phyloP scores from a whole-genome alignment of 2,113 vertebrate genomes.

The Pogonocichla stellata region DNA sequence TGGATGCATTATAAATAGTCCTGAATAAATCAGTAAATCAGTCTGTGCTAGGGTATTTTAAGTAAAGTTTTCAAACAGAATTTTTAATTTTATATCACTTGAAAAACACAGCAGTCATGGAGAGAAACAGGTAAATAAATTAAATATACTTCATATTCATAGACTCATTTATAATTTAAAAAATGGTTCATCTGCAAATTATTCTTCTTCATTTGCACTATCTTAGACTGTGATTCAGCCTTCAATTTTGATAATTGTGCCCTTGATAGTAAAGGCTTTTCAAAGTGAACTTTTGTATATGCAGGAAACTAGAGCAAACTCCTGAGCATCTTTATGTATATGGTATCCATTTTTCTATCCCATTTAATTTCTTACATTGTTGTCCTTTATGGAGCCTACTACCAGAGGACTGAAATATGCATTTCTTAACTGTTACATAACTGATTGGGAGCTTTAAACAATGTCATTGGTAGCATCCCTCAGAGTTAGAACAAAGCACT shows the following conservation, averaged over 20 bases:
- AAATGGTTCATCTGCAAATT: constrained; percentile 10
- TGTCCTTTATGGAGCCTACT: not conserved
- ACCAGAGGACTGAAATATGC: not conserved
- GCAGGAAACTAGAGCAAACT: not conserved
- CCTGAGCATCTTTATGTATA: not conserved
- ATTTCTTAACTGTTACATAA: not conserved
- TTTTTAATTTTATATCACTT: constrained; percentile 46
- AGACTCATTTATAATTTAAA: constrained; percentile 37
- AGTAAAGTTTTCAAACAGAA: constrained; percentile 58
- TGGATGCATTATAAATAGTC: not conserved
- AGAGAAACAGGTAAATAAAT: constrained; percentile 61
- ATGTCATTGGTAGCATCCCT: not conserved
- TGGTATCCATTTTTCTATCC: not conserved
- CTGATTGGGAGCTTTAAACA: not conserved
- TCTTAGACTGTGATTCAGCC: not conserved
- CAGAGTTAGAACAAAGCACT: constrained; percentile 5
- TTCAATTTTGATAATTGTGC: not conserved
- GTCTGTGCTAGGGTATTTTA: not conserved
- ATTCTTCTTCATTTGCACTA: not conserved
- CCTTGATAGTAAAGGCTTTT: not conserved
- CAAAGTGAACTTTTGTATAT: not conserved
- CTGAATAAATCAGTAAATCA: constrained; percentile 44
- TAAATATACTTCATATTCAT: not conserved
- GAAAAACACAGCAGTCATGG: not conserved
- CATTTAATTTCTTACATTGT: not conserved